Evolutionary conservation across 2,888 invertebrate genomes (phyloP).

Genomic region (Stenodera caucasica): DNA sequence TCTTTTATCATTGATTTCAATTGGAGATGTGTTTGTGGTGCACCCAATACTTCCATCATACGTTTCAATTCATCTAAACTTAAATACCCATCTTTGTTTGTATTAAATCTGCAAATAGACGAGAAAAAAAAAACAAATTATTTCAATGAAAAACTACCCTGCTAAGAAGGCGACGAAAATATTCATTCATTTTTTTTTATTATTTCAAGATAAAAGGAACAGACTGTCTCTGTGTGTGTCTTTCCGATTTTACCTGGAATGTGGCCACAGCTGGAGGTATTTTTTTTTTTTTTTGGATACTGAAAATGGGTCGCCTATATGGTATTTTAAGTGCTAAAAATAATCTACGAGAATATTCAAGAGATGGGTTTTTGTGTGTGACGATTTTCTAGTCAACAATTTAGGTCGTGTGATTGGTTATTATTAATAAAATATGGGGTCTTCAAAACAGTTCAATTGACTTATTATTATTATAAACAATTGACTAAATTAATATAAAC

Average conservation of each 20-base stretch:
- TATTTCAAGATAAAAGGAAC: background rate
- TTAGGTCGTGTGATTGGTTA: background rate
- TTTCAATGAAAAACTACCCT: conserved; percentile 11
- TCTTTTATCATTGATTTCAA: conserved; percentile 94
- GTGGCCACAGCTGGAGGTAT: background rate
- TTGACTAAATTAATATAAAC: background rate
- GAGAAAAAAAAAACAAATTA: background rate
- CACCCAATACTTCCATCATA: conserved; percentile 96
- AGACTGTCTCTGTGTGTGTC: background rate
- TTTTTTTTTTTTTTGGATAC: background rate
- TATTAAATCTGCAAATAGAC: conserved; percentile 76
- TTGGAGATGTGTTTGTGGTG: conserved; percentile 94
- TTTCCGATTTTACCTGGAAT: background rate
- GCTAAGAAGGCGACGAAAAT: conserved; percentile 1
- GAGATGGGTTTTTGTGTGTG: background rate
- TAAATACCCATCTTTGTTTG: conserved; percentile 84
- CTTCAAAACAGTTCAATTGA: background rate
- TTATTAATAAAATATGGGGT: background rate
- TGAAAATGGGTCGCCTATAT: background rate
- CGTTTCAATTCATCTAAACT: conserved; percentile 88
- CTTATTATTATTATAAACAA: background rate
- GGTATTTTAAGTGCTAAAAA: background rate
- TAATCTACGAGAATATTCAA: too few species aligned
- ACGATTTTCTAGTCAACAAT: background rate
- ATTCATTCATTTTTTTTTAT: background rate